These are phyloP conservation scores for Scophthalmus maximus DNA, from an alignment of 2,113 vertebrate species.

Conservation along the genomic window DNA sequence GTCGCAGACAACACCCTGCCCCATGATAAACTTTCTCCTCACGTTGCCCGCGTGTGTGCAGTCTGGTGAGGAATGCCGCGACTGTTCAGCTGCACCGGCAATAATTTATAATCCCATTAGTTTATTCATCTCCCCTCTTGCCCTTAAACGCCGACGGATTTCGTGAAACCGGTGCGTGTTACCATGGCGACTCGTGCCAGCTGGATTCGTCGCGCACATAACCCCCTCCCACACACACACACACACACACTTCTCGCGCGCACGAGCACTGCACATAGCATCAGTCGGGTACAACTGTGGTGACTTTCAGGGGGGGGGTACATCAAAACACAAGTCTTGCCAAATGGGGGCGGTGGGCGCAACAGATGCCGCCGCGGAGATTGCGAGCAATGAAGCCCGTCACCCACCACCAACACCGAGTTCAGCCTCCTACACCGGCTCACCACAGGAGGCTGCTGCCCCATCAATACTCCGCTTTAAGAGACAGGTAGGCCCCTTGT, in stretches of 20 bases:
- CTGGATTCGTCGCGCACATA: constrained; percentile 60
- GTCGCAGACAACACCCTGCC: constrained; percentile 45
- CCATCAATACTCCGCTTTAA: constrained; percentile 25
- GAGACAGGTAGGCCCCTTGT: constrained; percentile 8
- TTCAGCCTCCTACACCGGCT: constrained; percentile 37
- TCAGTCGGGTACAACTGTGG: constrained; percentile 50
- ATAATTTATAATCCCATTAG: constrained; percentile 78
- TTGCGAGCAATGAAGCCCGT: no score
- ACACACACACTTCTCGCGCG: neutral
- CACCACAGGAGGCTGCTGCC: constrained; percentile 21
- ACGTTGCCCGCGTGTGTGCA: constrained; percentile 58
- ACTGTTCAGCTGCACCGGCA: constrained; percentile 69
- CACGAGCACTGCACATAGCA: constrained; percentile 9
- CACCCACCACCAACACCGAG: neutral
- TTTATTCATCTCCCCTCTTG: constrained; percentile 75
- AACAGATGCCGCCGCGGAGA: no score
- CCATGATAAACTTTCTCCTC: constrained; percentile 72
- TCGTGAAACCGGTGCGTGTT: constrained; percentile 74
- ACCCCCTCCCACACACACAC: neutral
- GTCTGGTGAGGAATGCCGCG: constrained; percentile 41
- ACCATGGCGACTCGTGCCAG: constrained; percentile 80
- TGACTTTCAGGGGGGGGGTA: constrained; percentile 43
- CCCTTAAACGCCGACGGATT: constrained; percentile 73
- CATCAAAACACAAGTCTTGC: constrained; percentile 56
- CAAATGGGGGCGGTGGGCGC: constrained; percentile 55